phyloP scores from a whole-genome alignment of 2,888 invertebrate genomes.

The Pycnomerus fuliginosus region DNA sequence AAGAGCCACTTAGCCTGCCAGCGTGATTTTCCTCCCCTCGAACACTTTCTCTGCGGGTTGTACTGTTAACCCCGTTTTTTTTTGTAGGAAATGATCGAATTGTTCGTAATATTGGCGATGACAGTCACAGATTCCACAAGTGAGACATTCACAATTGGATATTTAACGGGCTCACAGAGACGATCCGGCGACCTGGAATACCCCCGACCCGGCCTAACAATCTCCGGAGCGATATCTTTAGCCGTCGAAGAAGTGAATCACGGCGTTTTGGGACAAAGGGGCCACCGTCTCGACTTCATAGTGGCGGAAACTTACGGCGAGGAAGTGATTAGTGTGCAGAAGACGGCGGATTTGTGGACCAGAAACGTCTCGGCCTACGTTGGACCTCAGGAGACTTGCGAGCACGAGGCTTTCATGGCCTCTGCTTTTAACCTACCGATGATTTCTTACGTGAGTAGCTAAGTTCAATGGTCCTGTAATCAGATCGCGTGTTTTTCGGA shows the following conservation, averaged over 20 bases:
- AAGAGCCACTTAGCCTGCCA: too few species aligned
- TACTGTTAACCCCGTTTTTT: too few species aligned
- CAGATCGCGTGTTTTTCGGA: too few species aligned
- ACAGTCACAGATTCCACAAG: constrained; percentile 30
- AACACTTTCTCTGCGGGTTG: too few species aligned
- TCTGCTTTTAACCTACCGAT: constrained; percentile 92
- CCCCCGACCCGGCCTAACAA: constrained; percentile 70
- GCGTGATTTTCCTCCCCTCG: too few species aligned
- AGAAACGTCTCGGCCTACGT: constrained; percentile 84
- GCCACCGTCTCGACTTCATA: constrained; percentile 74
- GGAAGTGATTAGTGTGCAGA: constrained; percentile 81
- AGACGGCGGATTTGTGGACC: constrained; percentile 83
- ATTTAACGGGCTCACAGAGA: constrained; percentile 82
- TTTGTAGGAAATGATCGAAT: too few species aligned
- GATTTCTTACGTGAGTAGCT: constrained; percentile 94
- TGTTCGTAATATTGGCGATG: constrained; percentile 14
- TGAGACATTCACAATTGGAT: constrained; percentile 76
- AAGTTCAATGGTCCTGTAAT: too few species aligned
- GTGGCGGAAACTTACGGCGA: constrained; percentile 91
- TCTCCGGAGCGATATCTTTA: constrained; percentile 82
- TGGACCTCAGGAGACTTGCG: constrained; percentile 87
- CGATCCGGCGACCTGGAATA: constrained; percentile 77
- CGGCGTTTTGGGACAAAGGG: constrained; percentile 55
- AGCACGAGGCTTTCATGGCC: constrained; percentile 91
- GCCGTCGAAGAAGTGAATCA: constrained; percentile 81